Evolutionary conservation across 2,113 vertebrate species (phyloP).

Genomic region (Podarcis cretensis): DNA sequence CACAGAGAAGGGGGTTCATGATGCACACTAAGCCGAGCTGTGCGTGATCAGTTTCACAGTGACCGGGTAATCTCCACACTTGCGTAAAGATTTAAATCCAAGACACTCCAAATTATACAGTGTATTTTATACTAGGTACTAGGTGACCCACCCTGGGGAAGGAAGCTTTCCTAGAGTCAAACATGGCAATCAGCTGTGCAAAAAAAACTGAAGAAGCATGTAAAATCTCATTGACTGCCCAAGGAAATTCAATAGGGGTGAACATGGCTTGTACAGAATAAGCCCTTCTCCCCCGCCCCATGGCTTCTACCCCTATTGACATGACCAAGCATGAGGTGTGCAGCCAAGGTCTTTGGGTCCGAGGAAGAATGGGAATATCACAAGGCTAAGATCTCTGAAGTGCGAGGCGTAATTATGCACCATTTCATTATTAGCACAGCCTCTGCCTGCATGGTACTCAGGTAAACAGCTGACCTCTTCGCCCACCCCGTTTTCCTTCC

Average conservation of each 20-base stretch:
- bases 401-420: neutral
- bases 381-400: neutral
- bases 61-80: too few relatives aligned
- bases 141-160: neutral
- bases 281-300: too few relatives aligned
- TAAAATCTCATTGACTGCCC: neutral
- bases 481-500: neutral
- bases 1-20: too few relatives aligned
- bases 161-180: neutral
- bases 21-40: too few relatives aligned
- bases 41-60: too few relatives aligned
- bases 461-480: neutral
- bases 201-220: neutral
- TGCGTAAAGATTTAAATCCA: neutral
- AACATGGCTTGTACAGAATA: neutral
- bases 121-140: neutral
- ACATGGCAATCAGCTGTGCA: neutral
- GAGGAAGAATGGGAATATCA: neutral
- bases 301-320: neutral
- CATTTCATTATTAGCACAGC: neutral
- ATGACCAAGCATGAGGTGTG: neutral
- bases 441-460: neutral
- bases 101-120: neutral
- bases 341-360: accelerated
- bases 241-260: neutral